Evolutionary conservation across 2,888 invertebrate species (phyloP), one percentile per base, ranked within the genome.

Genomic region (Ophion slaviceki): DNA sequence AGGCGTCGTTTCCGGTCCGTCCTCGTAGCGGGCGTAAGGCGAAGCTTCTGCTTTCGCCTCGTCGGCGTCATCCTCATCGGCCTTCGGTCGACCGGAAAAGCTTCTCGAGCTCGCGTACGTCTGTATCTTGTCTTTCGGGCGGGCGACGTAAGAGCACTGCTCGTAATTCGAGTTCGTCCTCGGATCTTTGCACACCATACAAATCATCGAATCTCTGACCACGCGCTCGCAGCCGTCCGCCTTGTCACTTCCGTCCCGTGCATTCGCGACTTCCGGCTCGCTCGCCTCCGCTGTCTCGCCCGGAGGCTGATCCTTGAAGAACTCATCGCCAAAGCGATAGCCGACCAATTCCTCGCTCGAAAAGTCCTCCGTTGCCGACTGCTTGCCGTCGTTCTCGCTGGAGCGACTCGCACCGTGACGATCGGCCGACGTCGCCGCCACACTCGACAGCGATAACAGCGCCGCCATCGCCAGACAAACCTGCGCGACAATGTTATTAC

Each of bases 81-180:
- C n/a, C 7, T 83, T 57, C 1, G 81, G 47, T 68, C 28, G 14
- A 20, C 17, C 28, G 11, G 67, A 20, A 68, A 14, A 68, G 64
- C 40, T 66, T 0, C 67, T 59, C 5, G 68, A 68, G 20, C 61
- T 78, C 14, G 24, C 40, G 61, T 78, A 78, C 8, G 78, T 61
- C n/a, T 45, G 68, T 1, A 88, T 95, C 91, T 97, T 96, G 86
- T 97, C 96, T 90, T 96, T 95, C 0, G 97, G 97, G 84, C 96
- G 96, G 0, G 96, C 96, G 2, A 96, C 96, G 92, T 97, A 98
- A 0, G 97, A 97, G 92, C 98, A 98, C 36, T 97, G 97, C 92
- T 98, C 97, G 90, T 96, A 97, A 85, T 96, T 96, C 28, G 97
- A 97, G 80, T 97, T 97, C 17, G 96, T 96, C 92, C 96, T 96